Evolutionary conservation across 2,888 invertebrate genomes (phyloP).

Genomic region (Nyleta sp.): DNA sequence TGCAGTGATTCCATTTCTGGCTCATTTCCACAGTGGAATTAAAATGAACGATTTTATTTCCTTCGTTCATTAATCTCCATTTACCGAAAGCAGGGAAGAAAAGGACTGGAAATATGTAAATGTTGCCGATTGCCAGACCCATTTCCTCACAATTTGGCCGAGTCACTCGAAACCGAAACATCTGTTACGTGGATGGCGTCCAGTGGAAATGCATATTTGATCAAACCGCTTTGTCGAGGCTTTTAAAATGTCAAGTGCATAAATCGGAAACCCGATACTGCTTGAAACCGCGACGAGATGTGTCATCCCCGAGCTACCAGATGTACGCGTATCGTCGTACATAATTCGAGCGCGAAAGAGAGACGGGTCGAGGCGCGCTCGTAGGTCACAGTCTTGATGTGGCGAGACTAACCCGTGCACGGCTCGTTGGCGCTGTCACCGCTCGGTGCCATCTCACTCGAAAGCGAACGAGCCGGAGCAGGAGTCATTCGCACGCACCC

Average conservation of each 20-base stretch:
- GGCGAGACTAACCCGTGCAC: slow-evolving; percentile 81
- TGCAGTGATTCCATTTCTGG: too few species aligned
- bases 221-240: slow-evolving; percentile 45
- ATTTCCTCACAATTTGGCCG: too few species aligned
- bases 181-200: slow-evolving; percentile 27
- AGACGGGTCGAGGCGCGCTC: slow-evolving; percentile 64
- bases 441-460: slow-evolving; percentile 75
- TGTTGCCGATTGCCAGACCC: not conserved
- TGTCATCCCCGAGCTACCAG: slow-evolving; percentile 62
- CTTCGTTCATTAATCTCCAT: too few species aligned
- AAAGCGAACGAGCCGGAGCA: slow-evolving; percentile 42
- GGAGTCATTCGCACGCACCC: slow-evolving; percentile 38
- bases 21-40: too few species aligned
- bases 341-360: slow-evolving; percentile 71
- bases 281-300: slow-evolving; percentile 51
- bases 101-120: too few species aligned
- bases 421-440: slow-evolving; percentile 81
- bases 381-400: slow-evolving; percentile 79
- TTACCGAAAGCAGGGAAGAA: too few species aligned
- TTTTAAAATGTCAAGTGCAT: slow-evolving; percentile 57
- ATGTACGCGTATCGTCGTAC: slow-evolving; percentile 61
- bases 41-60: too few species aligned
- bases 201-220: slow-evolving; percentile 50
- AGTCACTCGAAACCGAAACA: slow-evolving; percentile 37
- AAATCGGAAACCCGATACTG: slow-evolving; percentile 53